Percentiles rank a stretch among this genome's conserved stretches.
Evolutionary conservation across 2,797 vertebrate genomes (phyloP).

Genomic region (Hirundo rustica): DNA sequence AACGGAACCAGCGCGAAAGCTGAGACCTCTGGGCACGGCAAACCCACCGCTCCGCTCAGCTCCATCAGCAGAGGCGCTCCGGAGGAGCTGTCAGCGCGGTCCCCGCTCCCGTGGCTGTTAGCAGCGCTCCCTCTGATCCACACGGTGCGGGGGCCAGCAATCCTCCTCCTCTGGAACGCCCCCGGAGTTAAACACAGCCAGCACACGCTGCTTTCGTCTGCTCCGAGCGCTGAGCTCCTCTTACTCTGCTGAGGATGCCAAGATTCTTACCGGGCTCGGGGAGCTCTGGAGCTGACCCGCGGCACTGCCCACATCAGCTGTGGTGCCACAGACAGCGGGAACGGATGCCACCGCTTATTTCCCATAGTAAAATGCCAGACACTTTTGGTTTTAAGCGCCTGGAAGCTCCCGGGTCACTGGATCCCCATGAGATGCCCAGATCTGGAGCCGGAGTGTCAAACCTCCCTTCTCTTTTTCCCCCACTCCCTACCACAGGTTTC

Average conservation of each 20-base stretch:
- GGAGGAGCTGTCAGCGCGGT: not conserved
- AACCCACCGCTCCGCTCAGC: not conserved
- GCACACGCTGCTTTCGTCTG: not conserved
- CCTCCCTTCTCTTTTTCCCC: accelerated
- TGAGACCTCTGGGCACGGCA: not conserved
- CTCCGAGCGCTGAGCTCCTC: not conserved
- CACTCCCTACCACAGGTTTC: not conserved
- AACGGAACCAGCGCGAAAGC: not conserved
- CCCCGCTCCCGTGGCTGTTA: accelerated
- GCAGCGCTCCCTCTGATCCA: not conserved
- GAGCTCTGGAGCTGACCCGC: not conserved
- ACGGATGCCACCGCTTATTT: not conserved
- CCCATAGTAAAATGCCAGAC: not conserved
- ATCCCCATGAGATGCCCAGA: not conserved
- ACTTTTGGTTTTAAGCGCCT: not conserved
- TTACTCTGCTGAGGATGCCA: not conserved
- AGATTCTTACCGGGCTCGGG: accelerated
- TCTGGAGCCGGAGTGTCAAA: not conserved
- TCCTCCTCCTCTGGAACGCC: not conserved
- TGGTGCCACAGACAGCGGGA: not conserved
- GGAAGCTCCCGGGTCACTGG: not conserved
- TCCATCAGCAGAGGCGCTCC: not conserved
- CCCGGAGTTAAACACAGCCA: not conserved
- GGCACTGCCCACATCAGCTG: not conserved
- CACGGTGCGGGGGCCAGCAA: not conserved